Evolutionary conservation across 1,140 invertebrate genomes (phyloP).

Genomic region (Nixonia krombeini): DNA sequence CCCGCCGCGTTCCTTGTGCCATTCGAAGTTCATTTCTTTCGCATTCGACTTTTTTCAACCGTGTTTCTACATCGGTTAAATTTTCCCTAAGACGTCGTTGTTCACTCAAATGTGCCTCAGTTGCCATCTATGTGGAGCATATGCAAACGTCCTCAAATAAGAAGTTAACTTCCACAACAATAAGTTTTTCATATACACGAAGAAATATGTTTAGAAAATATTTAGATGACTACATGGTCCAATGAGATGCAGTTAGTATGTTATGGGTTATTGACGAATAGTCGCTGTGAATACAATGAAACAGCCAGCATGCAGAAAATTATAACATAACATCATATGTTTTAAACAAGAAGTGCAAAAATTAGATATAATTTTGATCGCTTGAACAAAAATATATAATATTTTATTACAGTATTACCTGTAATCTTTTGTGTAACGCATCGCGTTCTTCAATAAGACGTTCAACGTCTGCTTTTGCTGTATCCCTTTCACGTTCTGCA

Average conservation of each 20-base stretch:
- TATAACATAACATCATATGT: no score
- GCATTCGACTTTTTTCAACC: slow-evolving; percentile 60
- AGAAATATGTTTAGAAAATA: slow-evolving; percentile 4
- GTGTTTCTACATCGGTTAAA: slow-evolving; percentile 57
- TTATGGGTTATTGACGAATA: neutral
- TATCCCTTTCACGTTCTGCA: slow-evolving; percentile 72
- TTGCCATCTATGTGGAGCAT: slow-evolving; percentile 65
- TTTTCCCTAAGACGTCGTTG: slow-evolving; percentile 59
- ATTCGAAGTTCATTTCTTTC: slow-evolving; percentile 65
- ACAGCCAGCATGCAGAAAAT: slow-evolving; percentile 13
- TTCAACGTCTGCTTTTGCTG: slow-evolving; percentile 71
- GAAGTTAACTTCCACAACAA: slow-evolving; percentile 22
- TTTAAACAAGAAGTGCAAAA: no score
- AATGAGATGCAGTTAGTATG: neutral
- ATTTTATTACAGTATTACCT: slow-evolving; percentile 59
- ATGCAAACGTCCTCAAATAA: slow-evolving; percentile 38
- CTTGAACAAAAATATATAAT: no score
- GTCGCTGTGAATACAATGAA: slow-evolving; percentile 3
- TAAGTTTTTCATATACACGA: slow-evolving; percentile 11
- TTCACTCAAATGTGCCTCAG: slow-evolving; percentile 71
- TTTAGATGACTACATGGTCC: neutral
- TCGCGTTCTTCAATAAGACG: slow-evolving; percentile 73
- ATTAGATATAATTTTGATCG: no score
- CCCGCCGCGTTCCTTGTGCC: slow-evolving; percentile 59
- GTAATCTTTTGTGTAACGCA: slow-evolving; percentile 70